Evolutionary conservation across 2,888 invertebrate species (phyloP).

Genomic region (Melieria crassipennis): DNA sequence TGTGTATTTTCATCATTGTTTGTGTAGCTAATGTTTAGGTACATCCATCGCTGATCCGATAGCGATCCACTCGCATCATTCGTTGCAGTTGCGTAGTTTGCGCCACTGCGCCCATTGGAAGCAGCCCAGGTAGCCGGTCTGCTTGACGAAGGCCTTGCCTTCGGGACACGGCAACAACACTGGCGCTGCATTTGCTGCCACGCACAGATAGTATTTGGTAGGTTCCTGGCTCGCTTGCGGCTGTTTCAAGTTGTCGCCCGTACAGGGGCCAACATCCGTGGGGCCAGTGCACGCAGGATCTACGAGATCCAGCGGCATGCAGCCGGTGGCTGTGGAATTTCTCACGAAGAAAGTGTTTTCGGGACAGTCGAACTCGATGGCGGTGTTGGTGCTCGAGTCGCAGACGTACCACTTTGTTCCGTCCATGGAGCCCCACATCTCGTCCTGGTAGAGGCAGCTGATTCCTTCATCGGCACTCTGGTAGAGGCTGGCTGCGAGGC

Average conservation of each 20-base stretch:
- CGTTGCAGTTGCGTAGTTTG: constrained; percentile 35
- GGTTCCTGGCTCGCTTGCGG: constrained; percentile 43
- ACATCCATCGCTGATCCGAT: neutral
- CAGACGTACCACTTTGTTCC: constrained; percentile 47
- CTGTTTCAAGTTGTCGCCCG: constrained; percentile 38
- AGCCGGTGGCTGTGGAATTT: constrained; percentile 47
- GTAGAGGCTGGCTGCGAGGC: constrained; percentile 22
- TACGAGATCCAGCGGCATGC: constrained; percentile 42
- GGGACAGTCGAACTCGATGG: constrained; percentile 41
- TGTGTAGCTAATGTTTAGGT: no score
- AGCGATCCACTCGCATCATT: neutral
- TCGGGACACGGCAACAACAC: constrained; percentile 37
- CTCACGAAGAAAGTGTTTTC: constrained; percentile 45
- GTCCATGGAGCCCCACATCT: constrained; percentile 45
- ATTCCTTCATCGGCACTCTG: neutral
- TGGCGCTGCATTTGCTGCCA: constrained; percentile 29
- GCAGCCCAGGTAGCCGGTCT: constrained; percentile 46
- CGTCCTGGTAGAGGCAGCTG: constrained; percentile 41
- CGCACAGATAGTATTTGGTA: constrained; percentile 45
- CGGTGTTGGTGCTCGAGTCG: constrained; percentile 37
- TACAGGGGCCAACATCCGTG: constrained; percentile 24
- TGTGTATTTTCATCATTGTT: no score
- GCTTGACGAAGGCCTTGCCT: constrained; percentile 43
- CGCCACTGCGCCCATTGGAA: constrained; percentile 47
- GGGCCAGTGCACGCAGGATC: constrained; percentile 40